Evolutionary conservation across 2,797 vertebrate genomes (phyloP), one percentile per base, ranked within the genome.

Genomic region (Danio tinwini): DNA sequence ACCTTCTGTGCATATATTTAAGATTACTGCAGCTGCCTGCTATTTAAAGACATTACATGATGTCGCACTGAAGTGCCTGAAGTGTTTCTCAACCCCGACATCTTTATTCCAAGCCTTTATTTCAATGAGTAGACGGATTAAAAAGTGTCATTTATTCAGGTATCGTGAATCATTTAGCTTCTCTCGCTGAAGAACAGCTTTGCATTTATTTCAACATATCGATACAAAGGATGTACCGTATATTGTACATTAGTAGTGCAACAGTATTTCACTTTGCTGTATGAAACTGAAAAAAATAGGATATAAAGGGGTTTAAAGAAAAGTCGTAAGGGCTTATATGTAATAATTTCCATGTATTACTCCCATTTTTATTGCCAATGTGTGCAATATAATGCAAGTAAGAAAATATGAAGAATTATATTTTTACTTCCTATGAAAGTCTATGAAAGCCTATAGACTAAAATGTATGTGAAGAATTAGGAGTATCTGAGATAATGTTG

Each of bases 31-130:
- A 13, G 0, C 61, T 39, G 49, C 8, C 7, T 44, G 49, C 62
- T 65, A 45, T 76, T 76, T 76, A 44, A 44, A 65, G 14, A 29
- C 17, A 65, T 52, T 52, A 21, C 59, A 53, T 44, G 29, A 21
- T 52, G 37, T 10, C 39, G 11, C 29, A 49, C 45, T 74, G 16
- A 21, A 14, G 53, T 13, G 39, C 4, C 19, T 74, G 10, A 49
- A 39, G 21, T 7, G 44, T 49, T 49, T 61, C 6, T 61, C 42
- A 39, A 21, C 13, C 1, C 21, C n/a, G 9, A 47, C n/a, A 61
- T 29, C 71, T 5, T 44, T 42, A 16, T 17, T 21, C 29, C 6
- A 19, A 29, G 12, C 29, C 0, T 39, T 39, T 12, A 5, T n/a
- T 37, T 50, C 7, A 29, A 63, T n/a, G 13, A 47, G 42, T 10